These are phyloP conservation scores for Dysdera silvatica DNA, from an alignment of 1,140 invertebrate species.

Conservation along the genomic window DNA sequence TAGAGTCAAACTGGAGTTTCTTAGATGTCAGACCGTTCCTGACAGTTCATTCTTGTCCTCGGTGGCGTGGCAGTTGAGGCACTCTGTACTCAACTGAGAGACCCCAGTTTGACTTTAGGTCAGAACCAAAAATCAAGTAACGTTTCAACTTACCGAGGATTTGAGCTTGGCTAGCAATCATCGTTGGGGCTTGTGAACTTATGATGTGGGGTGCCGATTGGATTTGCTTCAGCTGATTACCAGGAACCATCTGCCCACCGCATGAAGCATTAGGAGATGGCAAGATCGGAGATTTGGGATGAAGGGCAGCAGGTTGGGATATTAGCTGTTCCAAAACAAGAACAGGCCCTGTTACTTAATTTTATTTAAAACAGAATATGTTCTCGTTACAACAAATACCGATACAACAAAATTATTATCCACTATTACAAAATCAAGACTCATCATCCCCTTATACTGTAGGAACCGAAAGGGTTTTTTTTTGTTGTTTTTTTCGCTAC, in stretches of 20 bases:
- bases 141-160: slow-evolving; percentile 23
- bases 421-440: too few relatives aligned
- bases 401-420: too few relatives aligned
- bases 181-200: slow-evolving; percentile 37
- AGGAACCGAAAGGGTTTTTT: too few relatives aligned
- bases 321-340: slow-evolving; percentile 25
- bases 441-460: too few relatives aligned
- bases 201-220: slow-evolving; percentile 36
- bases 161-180: slow-evolving; percentile 36
- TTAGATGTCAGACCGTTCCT: too few relatives aligned
- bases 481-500: too few relatives aligned
- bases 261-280: slow-evolving; percentile 24
- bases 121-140: background rate
- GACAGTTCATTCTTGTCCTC: too few relatives aligned
- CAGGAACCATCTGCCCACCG: slow-evolving; percentile 26
- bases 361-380: too few relatives aligned
- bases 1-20: background rate
- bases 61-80: too few relatives aligned
- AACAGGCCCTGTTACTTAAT: too few relatives aligned
- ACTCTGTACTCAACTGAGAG: background rate
- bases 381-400: too few relatives aligned
- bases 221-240: slow-evolving; percentile 31
- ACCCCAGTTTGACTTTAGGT: background rate
- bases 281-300: slow-evolving; percentile 36
- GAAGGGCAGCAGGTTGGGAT: slow-evolving; percentile 28